Percentiles rank a stretch among this genome's conserved stretches.
These are phyloP conservation scores for Python bivittatus DNA, from an alignment of 2,113 vertebrate species.

Conservation along the genomic window DNA sequence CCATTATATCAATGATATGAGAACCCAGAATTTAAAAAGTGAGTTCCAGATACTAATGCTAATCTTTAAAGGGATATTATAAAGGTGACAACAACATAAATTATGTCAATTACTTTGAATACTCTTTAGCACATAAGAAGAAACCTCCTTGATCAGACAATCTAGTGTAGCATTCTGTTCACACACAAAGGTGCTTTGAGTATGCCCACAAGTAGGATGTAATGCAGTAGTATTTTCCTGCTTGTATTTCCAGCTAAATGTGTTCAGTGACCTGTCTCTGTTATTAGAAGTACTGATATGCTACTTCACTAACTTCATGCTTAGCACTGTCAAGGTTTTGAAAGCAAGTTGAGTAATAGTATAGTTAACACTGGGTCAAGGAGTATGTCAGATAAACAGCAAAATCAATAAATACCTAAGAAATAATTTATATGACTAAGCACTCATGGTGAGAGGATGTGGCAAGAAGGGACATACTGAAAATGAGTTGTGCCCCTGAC, in stretches of 20 bases:
- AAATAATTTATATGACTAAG: conserved; percentile 1
- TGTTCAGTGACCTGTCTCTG: background rate
- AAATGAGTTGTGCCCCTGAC: background rate
- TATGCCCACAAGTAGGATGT: too few species aligned
- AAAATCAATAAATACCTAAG: background rate
- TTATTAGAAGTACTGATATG: background rate
- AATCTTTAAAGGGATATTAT: conserved; percentile 5
- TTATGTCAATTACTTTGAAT: background rate
- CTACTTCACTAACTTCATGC: background rate
- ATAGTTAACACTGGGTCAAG: background rate
- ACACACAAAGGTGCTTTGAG: too few species aligned
- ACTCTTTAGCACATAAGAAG: too few species aligned
- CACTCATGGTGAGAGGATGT: background rate
- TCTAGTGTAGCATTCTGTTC: too few species aligned
- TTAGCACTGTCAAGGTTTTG: background rate
- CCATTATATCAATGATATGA: background rate
- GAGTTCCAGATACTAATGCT: background rate
- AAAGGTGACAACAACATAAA: background rate
- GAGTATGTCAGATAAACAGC: background rate
- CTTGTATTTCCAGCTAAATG: background rate
- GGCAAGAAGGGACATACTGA: background rate
- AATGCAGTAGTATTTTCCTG: too few species aligned
- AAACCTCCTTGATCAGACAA: too few species aligned
- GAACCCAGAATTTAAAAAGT: background rate
- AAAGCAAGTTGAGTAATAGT: background rate